Percentiles rank a stretch among this genome's conserved stretches.
These are phyloP conservation scores for Manacus vitellinus DNA, from an alignment of 2,113 vertebrate genomes.

Conservation along the genomic window DNA sequence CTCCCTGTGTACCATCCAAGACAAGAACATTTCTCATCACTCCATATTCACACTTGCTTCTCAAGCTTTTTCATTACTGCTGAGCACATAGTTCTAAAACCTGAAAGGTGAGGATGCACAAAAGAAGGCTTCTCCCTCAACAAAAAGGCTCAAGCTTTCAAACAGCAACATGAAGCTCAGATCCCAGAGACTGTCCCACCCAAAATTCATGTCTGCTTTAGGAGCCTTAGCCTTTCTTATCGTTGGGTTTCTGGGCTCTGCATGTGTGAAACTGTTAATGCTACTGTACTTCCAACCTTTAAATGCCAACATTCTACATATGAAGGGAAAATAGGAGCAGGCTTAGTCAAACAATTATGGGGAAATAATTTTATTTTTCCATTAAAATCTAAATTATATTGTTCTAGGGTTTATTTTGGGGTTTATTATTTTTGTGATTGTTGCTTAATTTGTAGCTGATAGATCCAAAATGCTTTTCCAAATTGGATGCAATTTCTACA, in stretches of 20 bases:
- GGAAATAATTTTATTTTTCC: conserved; percentile 17
- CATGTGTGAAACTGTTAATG: neutral
- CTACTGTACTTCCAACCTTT: neutral
- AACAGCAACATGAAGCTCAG: neutral
- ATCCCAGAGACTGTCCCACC: neutral
- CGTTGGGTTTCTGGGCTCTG: neutral
- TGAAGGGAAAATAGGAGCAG: neutral
- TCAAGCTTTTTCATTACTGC: neutral
- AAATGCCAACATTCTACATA: neutral
- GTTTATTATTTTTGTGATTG: conserved; percentile 13
- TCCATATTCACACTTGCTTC: neutral
- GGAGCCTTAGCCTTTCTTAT: neutral
- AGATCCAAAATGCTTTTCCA: neutral
- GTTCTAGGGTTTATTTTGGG: neutral
- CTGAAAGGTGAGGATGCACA: neutral
- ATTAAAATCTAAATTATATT: conserved; percentile 24
- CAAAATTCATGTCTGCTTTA: neutral
- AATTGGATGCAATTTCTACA: conserved; percentile 16
- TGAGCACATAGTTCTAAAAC: neutral
- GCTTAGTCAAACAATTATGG: neutral
- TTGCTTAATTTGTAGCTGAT: conserved; percentile 25
- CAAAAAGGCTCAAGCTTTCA: neutral
- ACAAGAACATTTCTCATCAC: neutral
- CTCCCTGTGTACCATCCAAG: neutral
- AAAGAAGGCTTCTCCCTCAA: neutral